Base-by-base conservation (phyloP, 2,888 invertebrate genomes). In the Unio pictorum region DNA sequence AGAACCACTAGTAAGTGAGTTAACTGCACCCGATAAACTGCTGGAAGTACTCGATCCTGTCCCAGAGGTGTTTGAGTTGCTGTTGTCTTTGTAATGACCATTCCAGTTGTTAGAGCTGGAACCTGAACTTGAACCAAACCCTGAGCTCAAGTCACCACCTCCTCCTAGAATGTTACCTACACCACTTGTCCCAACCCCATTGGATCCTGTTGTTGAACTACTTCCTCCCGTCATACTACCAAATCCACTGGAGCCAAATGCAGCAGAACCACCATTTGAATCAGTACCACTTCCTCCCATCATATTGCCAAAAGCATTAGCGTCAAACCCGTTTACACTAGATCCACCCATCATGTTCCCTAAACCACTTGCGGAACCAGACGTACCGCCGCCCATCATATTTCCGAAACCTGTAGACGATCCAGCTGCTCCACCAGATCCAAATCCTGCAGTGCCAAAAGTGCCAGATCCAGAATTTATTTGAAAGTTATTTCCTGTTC, bases 11-110 rank as follows among this genome's bases (percentile, higher is more conserved):
- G 62, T 23, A 5, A 26, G 20, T 58, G 67, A 64, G 7, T 67
- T 64, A 64, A 67, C 61, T 5, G 66, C 63, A 1, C 58, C 61
- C 20, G 61, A 60, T n/a, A 67, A 67, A 17, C 71, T 57, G 55
- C 72, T 65, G 26, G 45, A 60, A 18, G 68, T 60, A 20, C 64
- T 59, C 56, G 66, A 69, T 17, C 54, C 66, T n/a, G 70, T 64
- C n/a, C 66, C 66, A 23, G 70, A 64, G 15, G 71, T 66, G 17
- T 23, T 17, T 26, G 18, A 63, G 45, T 45, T 45, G 45, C 11
- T 45, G 11, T 15, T 66, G 54, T 68, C 74, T 23, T 69, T 72
- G 26, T 72, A 72, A 64, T 72, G 66, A 23, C 69, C 72, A 59
- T 72, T 69, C 74, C 72, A 72, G 3, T 45, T 45, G 11, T 15